A percentile compares a stretch with the other conserved stretches of the same genome.
Conservation (phyloP, 1,140 invertebrate species). For the Dreissena rostriformis region DNA sequence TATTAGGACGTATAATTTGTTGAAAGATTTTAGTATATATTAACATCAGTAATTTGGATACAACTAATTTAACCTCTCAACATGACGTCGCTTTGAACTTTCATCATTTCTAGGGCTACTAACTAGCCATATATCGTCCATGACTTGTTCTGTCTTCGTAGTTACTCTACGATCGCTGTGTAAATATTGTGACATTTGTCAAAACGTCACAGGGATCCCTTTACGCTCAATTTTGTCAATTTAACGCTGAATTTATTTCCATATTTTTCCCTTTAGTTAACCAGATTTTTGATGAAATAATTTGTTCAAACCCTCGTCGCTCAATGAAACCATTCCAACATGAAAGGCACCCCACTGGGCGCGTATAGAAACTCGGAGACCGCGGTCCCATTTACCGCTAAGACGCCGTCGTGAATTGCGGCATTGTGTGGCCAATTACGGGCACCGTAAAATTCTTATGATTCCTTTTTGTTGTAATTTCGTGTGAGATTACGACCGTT, state of each 20-base stretch:
- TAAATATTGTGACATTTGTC: conserved; percentile 31
- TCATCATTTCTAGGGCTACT: too few relatives aligned
- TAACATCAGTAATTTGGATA: too few relatives aligned
- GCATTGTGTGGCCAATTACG: conserved; percentile 27
- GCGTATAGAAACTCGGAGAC: background rate
- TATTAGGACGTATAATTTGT: too few relatives aligned
- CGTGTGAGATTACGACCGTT: conserved; percentile 58
- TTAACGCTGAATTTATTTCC: conserved; percentile 55
- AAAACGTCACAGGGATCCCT: conserved; percentile 20
- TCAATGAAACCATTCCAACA: conserved; percentile 23
- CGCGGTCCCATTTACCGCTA: too few relatives aligned
- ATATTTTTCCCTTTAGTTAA: conserved; percentile 56
- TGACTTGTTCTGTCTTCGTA: too few relatives aligned
- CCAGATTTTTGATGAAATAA: conserved; percentile 55
- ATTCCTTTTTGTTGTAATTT: conserved; percentile 68
- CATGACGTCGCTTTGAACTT: too few relatives aligned
- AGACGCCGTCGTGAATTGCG: background rate
- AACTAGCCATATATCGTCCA: too few relatives aligned
- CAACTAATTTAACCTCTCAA: too few relatives aligned
- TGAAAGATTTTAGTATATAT: too few relatives aligned
- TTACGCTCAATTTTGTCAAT: conserved; percentile 52
- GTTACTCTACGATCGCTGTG: background rate
- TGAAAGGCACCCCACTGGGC: conserved; percentile 32
- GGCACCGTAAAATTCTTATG: conserved; percentile 55
- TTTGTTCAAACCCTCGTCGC: conserved; percentile 26